Percentiles rank a stretch among this genome's conserved stretches.
Conservation (phyloP, 2,888 invertebrate genomes). For the Trichogramma dendrolimi region DNA sequence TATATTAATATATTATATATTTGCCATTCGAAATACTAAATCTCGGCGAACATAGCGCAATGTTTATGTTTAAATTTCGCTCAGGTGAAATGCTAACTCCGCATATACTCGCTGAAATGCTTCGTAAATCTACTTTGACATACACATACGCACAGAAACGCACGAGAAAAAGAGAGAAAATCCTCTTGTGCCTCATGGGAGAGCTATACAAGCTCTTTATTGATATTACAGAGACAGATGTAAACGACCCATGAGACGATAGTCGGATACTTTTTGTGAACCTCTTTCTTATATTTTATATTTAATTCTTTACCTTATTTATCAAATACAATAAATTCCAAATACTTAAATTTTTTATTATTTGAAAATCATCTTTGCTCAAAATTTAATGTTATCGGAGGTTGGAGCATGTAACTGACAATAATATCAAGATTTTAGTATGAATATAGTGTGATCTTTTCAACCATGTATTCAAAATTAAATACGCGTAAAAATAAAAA, state of each 20-base stretch:
- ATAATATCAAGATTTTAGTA: too few relatives aligned
- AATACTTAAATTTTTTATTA: too few relatives aligned
- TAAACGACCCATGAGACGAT: conserved; percentile 12
- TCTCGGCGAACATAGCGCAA: conserved; percentile 1
- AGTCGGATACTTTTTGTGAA: neutral
- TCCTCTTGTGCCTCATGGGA: conserved; percentile 18
- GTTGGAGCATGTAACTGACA: too few relatives aligned
- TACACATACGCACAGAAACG: neutral
- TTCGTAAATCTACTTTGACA: conserved; percentile 27
- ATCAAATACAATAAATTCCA: too few relatives aligned
- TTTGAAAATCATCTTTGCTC: too few relatives aligned
- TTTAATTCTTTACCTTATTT: too few relatives aligned
- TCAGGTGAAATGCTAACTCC: neutral
- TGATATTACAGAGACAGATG: conserved; percentile 24
- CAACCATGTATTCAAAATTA: too few relatives aligned
- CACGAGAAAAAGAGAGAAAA: conserved; percentile 1
- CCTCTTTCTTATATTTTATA: too few relatives aligned
- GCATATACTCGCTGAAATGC: conserved; percentile 15
- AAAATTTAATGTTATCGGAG: too few relatives aligned
- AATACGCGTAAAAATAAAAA: too few relatives aligned
- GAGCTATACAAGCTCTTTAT: conserved; percentile 17
- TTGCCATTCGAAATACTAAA: conserved; percentile 19
- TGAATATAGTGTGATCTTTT: too few relatives aligned
- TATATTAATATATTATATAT: neutral
- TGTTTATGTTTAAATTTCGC: neutral